Percentiles rank a stretch among this genome's conserved stretches.
Conservation (phyloP, 2,113 vertebrate species). For the Neolamprologus fasciatus region DNA sequence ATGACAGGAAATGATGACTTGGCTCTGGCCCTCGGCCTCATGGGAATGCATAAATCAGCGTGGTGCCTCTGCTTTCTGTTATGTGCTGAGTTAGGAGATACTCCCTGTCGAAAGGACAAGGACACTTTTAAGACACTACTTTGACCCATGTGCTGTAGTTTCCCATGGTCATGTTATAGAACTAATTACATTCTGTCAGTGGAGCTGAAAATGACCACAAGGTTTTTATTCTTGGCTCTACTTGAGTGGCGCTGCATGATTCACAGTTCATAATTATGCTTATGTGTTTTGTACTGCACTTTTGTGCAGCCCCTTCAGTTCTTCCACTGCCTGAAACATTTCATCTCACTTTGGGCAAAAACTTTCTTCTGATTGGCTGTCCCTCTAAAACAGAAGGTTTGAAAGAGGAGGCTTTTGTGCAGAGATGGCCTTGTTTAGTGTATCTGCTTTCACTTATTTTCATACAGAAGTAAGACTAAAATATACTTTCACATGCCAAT, state of each 20-base stretch:
- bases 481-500: not conserved
- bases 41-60: conserved; percentile 55
- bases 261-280: not conserved
- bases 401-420: not conserved
- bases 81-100: conserved; percentile 15
- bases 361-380: not conserved
- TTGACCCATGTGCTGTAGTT: not conserved
- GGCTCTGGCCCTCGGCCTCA: conserved; percentile 30
- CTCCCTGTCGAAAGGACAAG: conserved; percentile 3
- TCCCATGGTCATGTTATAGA: not conserved
- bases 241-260: not conserved
- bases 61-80: conserved; percentile 13
- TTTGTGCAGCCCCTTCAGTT: not conserved
- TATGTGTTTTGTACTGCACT: not conserved
- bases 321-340: not conserved
- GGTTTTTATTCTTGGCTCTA: not conserved
- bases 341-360: not conserved
- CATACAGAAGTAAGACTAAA: not conserved
- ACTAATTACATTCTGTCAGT: not conserved
- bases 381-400: not conserved
- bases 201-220: not conserved
- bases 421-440: not conserved
- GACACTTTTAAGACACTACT: not conserved
- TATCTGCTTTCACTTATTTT: not conserved
- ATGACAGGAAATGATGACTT: conserved; percentile 52